Conservation (phyloP, 2,113 vertebrate genomes). For the Capreolus pygargus region DNA sequence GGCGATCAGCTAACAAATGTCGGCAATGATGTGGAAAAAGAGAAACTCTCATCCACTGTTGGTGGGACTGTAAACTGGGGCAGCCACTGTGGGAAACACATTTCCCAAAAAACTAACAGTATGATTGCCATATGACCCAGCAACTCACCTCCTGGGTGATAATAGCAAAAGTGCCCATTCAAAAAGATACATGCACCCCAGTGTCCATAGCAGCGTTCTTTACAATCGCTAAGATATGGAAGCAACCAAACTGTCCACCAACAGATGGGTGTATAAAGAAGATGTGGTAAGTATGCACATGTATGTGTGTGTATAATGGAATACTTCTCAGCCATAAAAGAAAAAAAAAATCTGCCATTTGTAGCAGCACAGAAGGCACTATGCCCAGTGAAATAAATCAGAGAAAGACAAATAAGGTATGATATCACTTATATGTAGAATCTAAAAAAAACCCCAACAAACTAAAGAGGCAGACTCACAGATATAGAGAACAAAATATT, state of each 20-base stretch:
- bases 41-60: neutral
- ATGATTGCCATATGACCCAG: neutral
- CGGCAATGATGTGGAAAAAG: neutral
- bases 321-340: neutral
- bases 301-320: neutral
- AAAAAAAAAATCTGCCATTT: neutral
- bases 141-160: neutral
- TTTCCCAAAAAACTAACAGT: neutral
- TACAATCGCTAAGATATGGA: neutral
- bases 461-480: neutral
- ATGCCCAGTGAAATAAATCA: neutral
- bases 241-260: neutral
- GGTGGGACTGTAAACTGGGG: neutral
- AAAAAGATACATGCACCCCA: neutral
- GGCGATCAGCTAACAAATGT: neutral
- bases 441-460: neutral
- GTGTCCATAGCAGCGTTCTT: neutral
- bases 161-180: neutral
- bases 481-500: neutral
- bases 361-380: neutral
- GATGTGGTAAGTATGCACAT: neutral
- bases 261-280: neutral
- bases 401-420: neutral
- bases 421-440: neutral
- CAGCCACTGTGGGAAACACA: neutral